These are phyloP conservation scores for Lycocerus yunnanus DNA, from an alignment of 2,888 invertebrate species.

Conservation along the genomic window DNA sequence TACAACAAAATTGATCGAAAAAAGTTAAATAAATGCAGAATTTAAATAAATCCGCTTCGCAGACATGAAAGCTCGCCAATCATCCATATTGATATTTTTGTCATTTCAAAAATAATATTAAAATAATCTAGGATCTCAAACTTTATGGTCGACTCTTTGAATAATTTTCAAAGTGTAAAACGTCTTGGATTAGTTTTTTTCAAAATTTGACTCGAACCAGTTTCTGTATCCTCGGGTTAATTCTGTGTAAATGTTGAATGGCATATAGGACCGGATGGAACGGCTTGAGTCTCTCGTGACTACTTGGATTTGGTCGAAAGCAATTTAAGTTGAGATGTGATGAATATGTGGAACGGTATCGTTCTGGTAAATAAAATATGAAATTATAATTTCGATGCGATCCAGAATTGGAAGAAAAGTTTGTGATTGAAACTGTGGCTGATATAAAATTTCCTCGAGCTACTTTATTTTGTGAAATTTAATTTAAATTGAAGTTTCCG, in stretches of 20 bases:
- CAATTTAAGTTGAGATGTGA: not conserved
- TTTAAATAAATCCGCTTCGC: too few relatives aligned
- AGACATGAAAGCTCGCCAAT: too few relatives aligned
- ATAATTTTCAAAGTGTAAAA: too few relatives aligned
- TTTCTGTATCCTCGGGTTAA: not conserved
- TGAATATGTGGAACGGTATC: not conserved
- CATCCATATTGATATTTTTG: too few relatives aligned
- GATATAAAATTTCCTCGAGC: not conserved
- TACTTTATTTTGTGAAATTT: conserved; percentile 7
- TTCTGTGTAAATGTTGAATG: not conserved
- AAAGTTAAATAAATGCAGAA: too few relatives aligned
- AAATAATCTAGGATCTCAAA: too few relatives aligned
- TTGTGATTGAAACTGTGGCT: conserved; percentile 1
- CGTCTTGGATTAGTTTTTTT: too few relatives aligned
- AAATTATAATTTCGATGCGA: not conserved
- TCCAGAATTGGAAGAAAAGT: not conserved
- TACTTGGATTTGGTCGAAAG: not conserved
- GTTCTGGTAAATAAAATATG: not conserved
- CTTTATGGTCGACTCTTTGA: too few relatives aligned
- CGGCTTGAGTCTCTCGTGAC: not conserved
- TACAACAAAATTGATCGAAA: too few relatives aligned
- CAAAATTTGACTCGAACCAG: not conserved
- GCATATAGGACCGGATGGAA: not conserved
- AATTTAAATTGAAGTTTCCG: conserved; percentile 11
- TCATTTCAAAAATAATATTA: too few relatives aligned